These are phyloP conservation scores for Helobdella robusta DNA, from an alignment of 2,888 invertebrate species.

Conservation along the genomic window DNA sequence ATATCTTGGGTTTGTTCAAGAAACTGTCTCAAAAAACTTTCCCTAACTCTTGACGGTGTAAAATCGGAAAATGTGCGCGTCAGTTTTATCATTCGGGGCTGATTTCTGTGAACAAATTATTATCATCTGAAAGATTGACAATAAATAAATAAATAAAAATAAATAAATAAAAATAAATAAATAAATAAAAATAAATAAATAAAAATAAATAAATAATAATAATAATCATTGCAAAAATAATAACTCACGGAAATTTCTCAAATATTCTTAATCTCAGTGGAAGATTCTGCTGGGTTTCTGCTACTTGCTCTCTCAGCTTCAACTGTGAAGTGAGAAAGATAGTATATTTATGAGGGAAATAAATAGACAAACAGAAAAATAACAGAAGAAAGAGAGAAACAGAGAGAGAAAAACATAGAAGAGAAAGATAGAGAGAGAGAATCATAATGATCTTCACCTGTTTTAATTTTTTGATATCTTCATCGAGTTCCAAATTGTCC, in stretches of 20 bases:
- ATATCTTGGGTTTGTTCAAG: slow-evolving; percentile 34
- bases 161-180: too few relatives aligned
- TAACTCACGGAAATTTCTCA: slow-evolving; percentile 76
- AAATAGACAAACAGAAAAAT: background rate
- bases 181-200: too few relatives aligned
- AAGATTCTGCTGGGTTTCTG: slow-evolving; percentile 88
- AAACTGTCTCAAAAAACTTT: slow-evolving; percentile 97
- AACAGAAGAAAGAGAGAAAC: background rate
- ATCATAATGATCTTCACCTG: slow-evolving; percentile 54
- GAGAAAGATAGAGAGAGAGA: background rate
- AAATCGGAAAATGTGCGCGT: slow-evolving; percentile 71
- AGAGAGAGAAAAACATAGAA: background rate
- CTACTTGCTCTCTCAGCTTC: slow-evolving; percentile 91
- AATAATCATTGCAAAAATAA: background rate
- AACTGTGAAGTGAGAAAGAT: slow-evolving; percentile 49
- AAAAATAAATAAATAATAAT: too few relatives aligned
- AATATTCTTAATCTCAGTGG: slow-evolving; percentile 90
- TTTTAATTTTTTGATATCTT: slow-evolving; percentile 96
- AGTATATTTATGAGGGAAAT: background rate
- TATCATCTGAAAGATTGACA: too few relatives aligned
- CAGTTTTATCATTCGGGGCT: slow-evolving; percentile 91
- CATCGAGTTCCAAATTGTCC: slow-evolving; percentile 96
- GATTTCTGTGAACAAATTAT: slow-evolving; percentile 62
- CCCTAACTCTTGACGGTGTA: slow-evolving; percentile 64
- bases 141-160: too few relatives aligned